These are phyloP conservation scores for Sminthurinus aureus DNA, from an alignment of 2,888 invertebrate genomes.

Conservation along the genomic window DNA sequence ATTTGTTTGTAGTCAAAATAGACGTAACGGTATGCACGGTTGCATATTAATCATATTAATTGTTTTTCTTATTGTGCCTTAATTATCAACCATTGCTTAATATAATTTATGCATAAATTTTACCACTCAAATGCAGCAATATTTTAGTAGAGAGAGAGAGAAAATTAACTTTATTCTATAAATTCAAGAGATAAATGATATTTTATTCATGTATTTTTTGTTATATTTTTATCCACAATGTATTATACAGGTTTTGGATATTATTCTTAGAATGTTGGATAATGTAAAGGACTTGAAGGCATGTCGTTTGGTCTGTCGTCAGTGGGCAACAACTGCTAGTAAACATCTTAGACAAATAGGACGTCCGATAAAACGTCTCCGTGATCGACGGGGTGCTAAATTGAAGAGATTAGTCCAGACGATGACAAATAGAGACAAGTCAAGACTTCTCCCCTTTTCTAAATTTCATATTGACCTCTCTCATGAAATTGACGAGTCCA, in stretches of 20 bases:
- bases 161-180: no score
- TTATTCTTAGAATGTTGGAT: not conserved
- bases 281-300: not conserved
- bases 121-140: no score
- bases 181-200: no score
- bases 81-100: no score
- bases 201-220: no score
- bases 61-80: no score
- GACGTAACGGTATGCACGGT: no score
- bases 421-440: not conserved
- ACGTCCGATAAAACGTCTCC: not conserved
- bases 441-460: not conserved
- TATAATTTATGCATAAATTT: no score
- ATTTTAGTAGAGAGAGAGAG: no score
- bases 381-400: not conserved
- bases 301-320: constrained; percentile 2
- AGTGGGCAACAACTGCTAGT: not conserved
- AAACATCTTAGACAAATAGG: not conserved
- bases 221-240: no score
- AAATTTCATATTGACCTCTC: constrained; percentile 23
- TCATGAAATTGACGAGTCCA: not conserved
- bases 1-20: no score
- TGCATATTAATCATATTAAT: no score
- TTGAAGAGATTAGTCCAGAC: not conserved
- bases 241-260: not conserved